phyloP scores from a whole-genome alignment of 2,113 vertebrate genomes.

The Myrmecophaga tridactyla region DNA sequence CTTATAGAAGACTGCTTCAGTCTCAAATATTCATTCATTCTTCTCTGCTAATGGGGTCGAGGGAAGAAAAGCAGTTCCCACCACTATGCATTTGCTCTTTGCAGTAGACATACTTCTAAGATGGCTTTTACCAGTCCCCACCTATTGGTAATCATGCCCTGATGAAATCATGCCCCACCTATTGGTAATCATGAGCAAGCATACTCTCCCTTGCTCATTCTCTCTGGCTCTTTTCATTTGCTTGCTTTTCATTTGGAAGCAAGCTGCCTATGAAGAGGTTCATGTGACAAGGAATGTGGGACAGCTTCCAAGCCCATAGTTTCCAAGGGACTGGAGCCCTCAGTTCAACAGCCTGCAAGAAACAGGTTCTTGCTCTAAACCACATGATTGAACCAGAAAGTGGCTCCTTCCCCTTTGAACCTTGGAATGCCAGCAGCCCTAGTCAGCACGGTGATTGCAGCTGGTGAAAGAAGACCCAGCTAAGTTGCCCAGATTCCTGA shows the following conservation, averaged over 20 bases:
- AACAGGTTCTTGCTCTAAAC: neutral
- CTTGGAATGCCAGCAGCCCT: neutral
- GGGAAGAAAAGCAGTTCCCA: neutral
- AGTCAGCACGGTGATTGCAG: neutral
- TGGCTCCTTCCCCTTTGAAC: neutral
- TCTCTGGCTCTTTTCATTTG: neutral
- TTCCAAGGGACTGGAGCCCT: neutral
- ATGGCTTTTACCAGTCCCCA: neutral
- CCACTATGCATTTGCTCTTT: neutral
- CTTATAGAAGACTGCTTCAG: neutral
- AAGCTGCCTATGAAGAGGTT: neutral
- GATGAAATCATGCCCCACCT: neutral
- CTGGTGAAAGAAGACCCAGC: neutral
- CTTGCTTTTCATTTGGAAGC: neutral
- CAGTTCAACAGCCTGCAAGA: neutral
- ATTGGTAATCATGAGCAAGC: neutral
- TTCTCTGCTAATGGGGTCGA: neutral
- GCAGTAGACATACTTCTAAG: neutral
- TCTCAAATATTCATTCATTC: neutral
- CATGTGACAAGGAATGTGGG: neutral
- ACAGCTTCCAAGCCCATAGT: neutral
- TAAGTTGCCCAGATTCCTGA: neutral
- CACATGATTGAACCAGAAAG: neutral
- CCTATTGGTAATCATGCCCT: neutral
- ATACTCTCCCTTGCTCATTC: neutral